These are phyloP conservation scores for Pitangus sulphuratus DNA, from an alignment of 2,797 vertebrate genomes.

Conservation along the genomic window DNA sequence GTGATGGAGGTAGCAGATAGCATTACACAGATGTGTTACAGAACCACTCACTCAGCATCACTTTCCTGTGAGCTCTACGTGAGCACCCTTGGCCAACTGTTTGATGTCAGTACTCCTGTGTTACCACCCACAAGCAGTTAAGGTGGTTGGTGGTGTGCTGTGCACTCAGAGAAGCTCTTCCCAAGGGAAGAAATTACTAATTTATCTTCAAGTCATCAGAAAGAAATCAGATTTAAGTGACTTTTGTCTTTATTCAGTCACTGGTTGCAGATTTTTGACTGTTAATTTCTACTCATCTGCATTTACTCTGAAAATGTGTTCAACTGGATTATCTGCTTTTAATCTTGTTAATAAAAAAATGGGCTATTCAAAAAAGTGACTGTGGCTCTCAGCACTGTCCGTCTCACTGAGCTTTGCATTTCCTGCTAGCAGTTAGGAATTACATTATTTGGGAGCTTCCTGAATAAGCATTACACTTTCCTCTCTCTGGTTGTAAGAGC, in stretches of 20 bases:
- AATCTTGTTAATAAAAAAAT: not conserved
- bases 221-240: not conserved
- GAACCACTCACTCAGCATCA: not conserved
- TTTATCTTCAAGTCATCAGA: not conserved
- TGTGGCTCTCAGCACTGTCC: not conserved
- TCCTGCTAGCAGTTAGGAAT: not conserved
- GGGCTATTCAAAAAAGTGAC: not conserved
- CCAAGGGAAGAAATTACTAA: not conserved
- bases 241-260: not conserved
- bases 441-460: not conserved
- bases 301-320: not conserved
- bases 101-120: not conserved
- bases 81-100: not conserved
- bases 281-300: not conserved
- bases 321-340: not conserved
- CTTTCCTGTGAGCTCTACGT: not conserved
- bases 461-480: not conserved
- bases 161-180: not conserved
- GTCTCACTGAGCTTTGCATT: not conserved
- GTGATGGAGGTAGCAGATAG: not conserved
- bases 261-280: not conserved
- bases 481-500: not conserved
- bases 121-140: conserved; percentile 10
- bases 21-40: not conserved
- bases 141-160: not conserved